Percentiles rank a stretch among this genome's conserved stretches.
Evolutionary conservation across 2,113 vertebrate genomes (phyloP).

Genomic region (Pionites leucogaster): DNA sequence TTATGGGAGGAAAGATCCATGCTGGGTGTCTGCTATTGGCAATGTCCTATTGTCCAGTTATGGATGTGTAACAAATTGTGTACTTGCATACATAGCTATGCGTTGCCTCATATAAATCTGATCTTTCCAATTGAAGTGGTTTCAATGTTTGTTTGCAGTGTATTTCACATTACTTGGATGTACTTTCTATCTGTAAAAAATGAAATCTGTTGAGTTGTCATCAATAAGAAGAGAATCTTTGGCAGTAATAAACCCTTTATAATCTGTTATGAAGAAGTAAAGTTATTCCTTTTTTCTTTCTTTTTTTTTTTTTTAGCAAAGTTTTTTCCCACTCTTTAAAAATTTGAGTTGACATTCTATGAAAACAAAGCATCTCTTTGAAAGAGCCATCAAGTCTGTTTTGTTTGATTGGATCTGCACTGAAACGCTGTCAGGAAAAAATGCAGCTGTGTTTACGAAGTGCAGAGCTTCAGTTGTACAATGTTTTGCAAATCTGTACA

Average conservation of each 20-base stretch:
- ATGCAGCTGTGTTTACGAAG: neutral
- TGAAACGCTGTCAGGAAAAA: neutral
- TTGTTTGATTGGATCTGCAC: neutral
- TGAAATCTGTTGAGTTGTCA: neutral
- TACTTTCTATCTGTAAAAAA: neutral
- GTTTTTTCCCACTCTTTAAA: neutral
- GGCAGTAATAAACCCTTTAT: neutral
- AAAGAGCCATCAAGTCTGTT: neutral
- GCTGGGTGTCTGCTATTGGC: neutral
- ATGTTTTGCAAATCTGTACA: neutral
- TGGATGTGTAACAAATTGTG: neutral
- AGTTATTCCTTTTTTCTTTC: neutral
- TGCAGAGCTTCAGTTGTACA: neutral
- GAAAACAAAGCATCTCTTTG: neutral
- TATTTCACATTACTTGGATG: slow-evolving; percentile 6
- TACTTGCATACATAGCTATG: neutral
- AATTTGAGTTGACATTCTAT: neutral
- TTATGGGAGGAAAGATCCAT: neutral
- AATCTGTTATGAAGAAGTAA: neutral
- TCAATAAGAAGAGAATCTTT: neutral
- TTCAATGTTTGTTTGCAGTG: neutral
- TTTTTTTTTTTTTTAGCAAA: neutral
- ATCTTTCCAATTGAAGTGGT: neutral
- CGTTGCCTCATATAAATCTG: neutral
- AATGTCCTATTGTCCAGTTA: neutral